phyloP scores from a whole-genome alignment of 2,797 vertebrate species.

The Heteromormyrus szaboi region DNA sequence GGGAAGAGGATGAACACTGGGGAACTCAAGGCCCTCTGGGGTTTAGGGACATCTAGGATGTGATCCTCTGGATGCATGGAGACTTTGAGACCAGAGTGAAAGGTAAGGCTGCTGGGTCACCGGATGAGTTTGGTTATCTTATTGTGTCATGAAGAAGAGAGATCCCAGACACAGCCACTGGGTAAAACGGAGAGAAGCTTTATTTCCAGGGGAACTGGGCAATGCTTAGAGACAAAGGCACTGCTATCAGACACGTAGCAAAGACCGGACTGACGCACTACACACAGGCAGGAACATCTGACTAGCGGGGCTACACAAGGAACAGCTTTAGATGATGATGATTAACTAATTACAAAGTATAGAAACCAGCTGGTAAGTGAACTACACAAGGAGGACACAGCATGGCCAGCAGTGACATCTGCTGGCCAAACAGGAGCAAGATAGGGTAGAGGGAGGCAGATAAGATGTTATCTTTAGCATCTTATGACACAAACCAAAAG shows the following conservation, averaged over 20 bases:
- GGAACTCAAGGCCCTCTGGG: background rate
- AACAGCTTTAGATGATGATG: background rate
- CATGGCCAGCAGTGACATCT: background rate
- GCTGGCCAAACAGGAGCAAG: background rate
- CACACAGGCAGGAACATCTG: background rate
- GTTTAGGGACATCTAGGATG: background rate
- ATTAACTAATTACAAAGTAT: background rate
- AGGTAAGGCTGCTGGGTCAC: background rate
- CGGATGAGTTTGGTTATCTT: background rate
- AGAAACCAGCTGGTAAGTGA: background rate
- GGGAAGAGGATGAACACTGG: background rate
- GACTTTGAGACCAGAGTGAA: background rate
- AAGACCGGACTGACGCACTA: background rate
- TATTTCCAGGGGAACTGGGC: background rate
- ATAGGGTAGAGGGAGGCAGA: background rate
- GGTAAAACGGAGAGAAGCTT: background rate
- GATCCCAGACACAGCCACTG: background rate
- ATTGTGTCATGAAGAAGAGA: background rate
- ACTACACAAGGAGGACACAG: background rate
- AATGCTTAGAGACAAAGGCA: background rate
- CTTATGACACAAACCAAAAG: background rate
- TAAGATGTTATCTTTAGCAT: background rate
- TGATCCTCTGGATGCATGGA: background rate
- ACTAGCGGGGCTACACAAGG: background rate
- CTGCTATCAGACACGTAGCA: background rate